A percentile compares a stretch with the other conserved stretches of the same genome.
Evolutionary conservation across 2,888 invertebrate genomes (phyloP).

Genomic region (Lissocephala sabroskyi): DNA sequence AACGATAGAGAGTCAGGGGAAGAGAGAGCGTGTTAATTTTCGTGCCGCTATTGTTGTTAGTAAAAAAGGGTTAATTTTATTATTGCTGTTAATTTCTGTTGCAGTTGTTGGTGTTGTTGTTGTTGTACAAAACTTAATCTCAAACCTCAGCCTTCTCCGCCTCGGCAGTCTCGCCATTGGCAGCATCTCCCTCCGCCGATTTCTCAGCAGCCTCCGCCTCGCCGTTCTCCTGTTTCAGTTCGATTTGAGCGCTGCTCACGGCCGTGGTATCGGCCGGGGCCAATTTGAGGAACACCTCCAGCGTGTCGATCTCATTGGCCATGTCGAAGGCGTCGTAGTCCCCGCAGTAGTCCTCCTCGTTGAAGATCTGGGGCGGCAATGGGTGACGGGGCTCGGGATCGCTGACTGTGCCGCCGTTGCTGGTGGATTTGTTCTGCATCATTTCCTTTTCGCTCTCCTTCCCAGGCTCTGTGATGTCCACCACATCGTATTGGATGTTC

Average conservation of each 20-base stretch:
- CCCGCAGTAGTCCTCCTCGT: slow-evolving; percentile 89
- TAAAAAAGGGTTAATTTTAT: slow-evolving; percentile 6
- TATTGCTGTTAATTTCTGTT: slow-evolving; percentile 19
- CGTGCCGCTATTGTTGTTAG: slow-evolving; percentile 41
- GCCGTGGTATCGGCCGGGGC: slow-evolving; percentile 75
- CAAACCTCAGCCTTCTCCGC: slow-evolving; percentile 35
- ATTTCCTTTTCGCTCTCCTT: slow-evolving; percentile 90
- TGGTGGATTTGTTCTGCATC: slow-evolving; percentile 90
- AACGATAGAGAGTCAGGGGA: background rate
- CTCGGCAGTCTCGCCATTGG: slow-evolving; percentile 16
- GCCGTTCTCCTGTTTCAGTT: slow-evolving; percentile 67
- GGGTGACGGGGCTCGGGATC: slow-evolving; percentile 84
- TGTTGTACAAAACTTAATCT: slow-evolving; percentile 37
- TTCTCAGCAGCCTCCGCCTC: slow-evolving; percentile 48
- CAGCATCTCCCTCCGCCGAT: slow-evolving; percentile 28
- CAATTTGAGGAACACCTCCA: slow-evolving; percentile 90
- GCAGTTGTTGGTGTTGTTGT: background rate
- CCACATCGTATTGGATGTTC: slow-evolving; percentile 88
- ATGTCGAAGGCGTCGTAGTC: slow-evolving; percentile 95
- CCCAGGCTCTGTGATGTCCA: slow-evolving; percentile 96
- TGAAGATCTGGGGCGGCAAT: slow-evolving; percentile 95
- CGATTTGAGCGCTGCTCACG: slow-evolving; percentile 73
- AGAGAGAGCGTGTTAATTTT: no score
- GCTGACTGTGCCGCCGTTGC: slow-evolving; percentile 82
- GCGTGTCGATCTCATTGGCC: slow-evolving; percentile 90